phyloP scores from a whole-genome alignment of 2,888 invertebrate species.

The Dascillus cervinus region DNA sequence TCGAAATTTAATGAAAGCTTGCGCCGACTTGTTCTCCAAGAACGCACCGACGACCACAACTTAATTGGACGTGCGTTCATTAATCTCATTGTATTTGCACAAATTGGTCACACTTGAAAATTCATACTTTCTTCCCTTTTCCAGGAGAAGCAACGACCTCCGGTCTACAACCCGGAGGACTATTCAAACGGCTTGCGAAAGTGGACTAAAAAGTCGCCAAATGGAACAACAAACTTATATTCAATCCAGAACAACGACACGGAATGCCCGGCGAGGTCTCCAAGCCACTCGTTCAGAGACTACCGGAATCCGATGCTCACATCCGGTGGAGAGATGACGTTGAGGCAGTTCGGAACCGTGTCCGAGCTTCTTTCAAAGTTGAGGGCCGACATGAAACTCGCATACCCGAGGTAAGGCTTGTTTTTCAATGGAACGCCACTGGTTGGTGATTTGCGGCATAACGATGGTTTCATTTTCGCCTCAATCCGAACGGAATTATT shows the following conservation, averaged over 20 bases:
- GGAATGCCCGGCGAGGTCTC: constrained; percentile 26
- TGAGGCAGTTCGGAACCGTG: constrained; percentile 78
- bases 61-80: too few species aligned
- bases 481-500: too few species aligned
- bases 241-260: constrained; percentile 25
- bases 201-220: constrained; percentile 62
- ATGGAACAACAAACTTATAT: constrained; percentile 34
- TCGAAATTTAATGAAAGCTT: too few species aligned
- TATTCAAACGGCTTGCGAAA: constrained; percentile 73
- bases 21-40: too few species aligned
- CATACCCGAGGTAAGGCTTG: constrained; percentile 78
- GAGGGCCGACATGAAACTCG: constrained; percentile 74
- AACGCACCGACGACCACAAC: too few species aligned
- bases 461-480: too few species aligned
- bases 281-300: constrained; percentile 33
- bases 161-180: constrained; percentile 86
- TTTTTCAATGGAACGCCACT: too few species aligned
- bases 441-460: too few species aligned
- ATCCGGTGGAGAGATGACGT: constrained; percentile 75
- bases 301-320: constrained; percentile 61
- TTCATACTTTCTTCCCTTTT: too few species aligned
- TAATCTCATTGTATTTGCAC: too few species aligned
- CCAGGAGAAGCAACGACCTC: constrained; percentile 77
- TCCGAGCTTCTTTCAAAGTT: constrained; percentile 83
- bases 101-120: too few species aligned